Evolutionary conservation across 2,888 invertebrate genomes (phyloP).

Genomic region (Melanotus villosus): DNA sequence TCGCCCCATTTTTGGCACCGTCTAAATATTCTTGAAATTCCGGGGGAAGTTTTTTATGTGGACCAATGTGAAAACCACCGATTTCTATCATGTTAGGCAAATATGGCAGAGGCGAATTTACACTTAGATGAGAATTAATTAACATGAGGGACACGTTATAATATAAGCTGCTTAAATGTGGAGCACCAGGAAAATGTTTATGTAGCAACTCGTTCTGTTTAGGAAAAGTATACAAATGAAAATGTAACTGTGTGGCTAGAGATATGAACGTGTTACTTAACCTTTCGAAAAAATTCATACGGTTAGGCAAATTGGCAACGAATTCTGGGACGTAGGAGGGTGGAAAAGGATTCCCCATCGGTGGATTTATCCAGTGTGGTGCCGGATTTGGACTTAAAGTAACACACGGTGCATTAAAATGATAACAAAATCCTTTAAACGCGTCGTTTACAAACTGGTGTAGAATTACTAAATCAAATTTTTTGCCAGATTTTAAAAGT

Average conservation of each 20-base stretch:
- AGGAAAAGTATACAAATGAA: conserved; percentile 31
- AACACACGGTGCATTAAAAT: conserved; percentile 58
- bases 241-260: background rate
- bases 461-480: conserved; percentile 61
- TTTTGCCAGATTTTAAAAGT: conserved; percentile 53
- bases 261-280: conserved; percentile 31
- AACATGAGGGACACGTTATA: conserved; percentile 50
- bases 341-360: conserved; percentile 67
- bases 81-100: conserved; percentile 52
- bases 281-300: conserved; percentile 41
- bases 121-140: conserved; percentile 48
- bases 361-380: conserved; percentile 66
- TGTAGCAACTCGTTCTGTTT: conserved; percentile 46
- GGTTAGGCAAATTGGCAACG: conserved; percentile 39
- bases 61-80: conserved; percentile 50
- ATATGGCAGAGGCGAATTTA: conserved; percentile 39
- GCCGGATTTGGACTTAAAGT: conserved; percentile 62
- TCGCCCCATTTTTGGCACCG: conserved; percentile 59
- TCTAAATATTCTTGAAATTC: conserved; percentile 60
- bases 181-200: conserved; percentile 46
- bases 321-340: conserved; percentile 69
- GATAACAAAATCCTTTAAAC: conserved; percentile 60
- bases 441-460: conserved; percentile 69
- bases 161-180: conserved; percentile 43
- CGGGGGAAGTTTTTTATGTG: conserved; percentile 46